Base-by-base conservation (phyloP, 2,888 invertebrate species). In the Masnerella sp. region DNA sequence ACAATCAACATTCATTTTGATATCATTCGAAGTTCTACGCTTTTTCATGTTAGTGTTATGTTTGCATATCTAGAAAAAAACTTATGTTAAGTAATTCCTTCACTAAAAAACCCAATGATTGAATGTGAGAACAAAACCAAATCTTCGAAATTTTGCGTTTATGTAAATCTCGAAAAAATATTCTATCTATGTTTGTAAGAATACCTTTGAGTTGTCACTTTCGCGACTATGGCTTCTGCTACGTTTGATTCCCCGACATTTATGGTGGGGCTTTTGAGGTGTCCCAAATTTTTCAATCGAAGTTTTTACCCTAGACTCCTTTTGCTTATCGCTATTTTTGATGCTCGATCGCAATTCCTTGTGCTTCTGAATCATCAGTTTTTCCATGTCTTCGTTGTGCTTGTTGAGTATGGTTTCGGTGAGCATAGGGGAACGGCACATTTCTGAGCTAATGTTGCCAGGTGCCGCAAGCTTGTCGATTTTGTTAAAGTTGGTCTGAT, bases 361-460 rank as follows among this genome's bases (percentile, higher is more conserved):
- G 78, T 94, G 93, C 67, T 90, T 90, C 81, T 93, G 93, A 0
- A 93, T 88, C 89, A 96, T 90, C 47, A 91, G 89, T 80, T 93
- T 94, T 83, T 95, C 95, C 95, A 96, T 96, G 68, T 93, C 92
- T 74, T 91, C 90, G 79, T 95, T 95, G 84, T 96, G 96, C 81
- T 88, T 89, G 59, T 88, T 89, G 3, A 93, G 84, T 38, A 92
- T 79, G 0, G 89, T 90, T 82, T 92, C 91, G 0, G 93, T 93
- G 7, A 93, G 85, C 12, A 89, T 89, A 0, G 89, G 88, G 4
- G 89, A 87, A 42, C 90, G 90, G 22, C 89, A 88, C 25, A 88
- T 88, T 12, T 69, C 64, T 5, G 59, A 42, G 18, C 38, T 51
- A 7, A 38, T 45, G 59, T 87, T 86, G 15, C 85, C 88, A 5